These are phyloP conservation scores for Cerceris rybyensis DNA, from an alignment of 2,888 invertebrate species.

Conservation along the genomic window DNA sequence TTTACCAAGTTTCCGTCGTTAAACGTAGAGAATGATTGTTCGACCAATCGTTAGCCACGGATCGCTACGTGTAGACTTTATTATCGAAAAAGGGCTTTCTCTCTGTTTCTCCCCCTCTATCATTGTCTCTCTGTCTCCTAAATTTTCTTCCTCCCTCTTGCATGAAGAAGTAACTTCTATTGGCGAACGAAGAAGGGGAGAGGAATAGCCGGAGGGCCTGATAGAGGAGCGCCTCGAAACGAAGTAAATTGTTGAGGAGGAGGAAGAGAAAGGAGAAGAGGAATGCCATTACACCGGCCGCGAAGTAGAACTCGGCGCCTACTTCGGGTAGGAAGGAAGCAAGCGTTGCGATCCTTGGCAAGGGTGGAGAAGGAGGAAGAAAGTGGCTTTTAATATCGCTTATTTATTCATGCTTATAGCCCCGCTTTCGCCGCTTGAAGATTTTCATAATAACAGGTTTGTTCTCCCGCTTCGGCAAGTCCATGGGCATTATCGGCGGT, in stretches of 20 bases:
- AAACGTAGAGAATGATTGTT: not conserved
- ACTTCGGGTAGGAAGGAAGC: constrained; percentile 37
- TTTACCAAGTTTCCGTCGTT: not conserved
- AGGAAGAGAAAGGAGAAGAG: constrained; percentile 57
- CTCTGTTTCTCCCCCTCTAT: constrained; percentile 21
- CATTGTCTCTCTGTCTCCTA: constrained; percentile 1
- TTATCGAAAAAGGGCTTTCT: constrained; percentile 12
- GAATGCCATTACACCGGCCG: constrained; percentile 66
- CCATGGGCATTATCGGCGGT: constrained; percentile 50
- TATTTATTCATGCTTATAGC: constrained; percentile 71
- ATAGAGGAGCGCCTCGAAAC: constrained; percentile 45
- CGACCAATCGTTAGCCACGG: constrained; percentile 1
- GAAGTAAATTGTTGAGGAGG: constrained; percentile 62
- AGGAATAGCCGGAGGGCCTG: constrained; percentile 38
- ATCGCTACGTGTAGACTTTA: constrained; percentile 5
- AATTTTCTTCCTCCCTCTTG: constrained; percentile 22
- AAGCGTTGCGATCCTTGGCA: constrained; percentile 30
- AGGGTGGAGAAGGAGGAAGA: constrained; percentile 35
- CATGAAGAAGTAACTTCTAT: constrained; percentile 24
- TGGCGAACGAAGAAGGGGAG: constrained; percentile 23
- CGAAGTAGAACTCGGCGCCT: constrained; percentile 43
- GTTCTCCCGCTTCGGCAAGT: constrained; percentile 28
- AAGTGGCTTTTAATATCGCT: constrained; percentile 73
- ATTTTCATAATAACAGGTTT: constrained; percentile 69
- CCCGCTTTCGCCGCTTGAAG: constrained; percentile 60